Percentiles rank a stretch among this genome's conserved stretches.
These are phyloP conservation scores for Microtus montanus DNA, from an alignment of 2,113 vertebrate species.

Conservation along the genomic window DNA sequence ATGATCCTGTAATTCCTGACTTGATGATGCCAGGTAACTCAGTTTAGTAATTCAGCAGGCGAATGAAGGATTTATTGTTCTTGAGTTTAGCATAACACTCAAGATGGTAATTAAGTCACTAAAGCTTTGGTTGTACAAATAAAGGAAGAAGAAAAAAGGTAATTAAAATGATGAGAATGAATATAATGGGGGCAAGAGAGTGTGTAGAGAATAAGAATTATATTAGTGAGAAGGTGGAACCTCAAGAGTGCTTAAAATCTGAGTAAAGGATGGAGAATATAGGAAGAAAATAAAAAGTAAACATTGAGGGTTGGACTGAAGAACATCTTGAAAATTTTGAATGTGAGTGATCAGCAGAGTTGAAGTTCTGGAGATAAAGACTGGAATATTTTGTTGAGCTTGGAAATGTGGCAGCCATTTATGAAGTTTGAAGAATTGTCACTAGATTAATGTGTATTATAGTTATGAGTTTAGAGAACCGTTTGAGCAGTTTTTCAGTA, in stretches of 20 bases:
- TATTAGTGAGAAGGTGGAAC: not conserved
- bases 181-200: not conserved
- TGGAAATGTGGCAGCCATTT: not conserved
- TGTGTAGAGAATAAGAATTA: constrained; percentile 1
- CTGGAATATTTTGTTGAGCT: not conserved
- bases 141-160: not conserved
- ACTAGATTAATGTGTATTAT: not conserved
- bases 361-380: not conserved
- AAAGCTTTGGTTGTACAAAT: not conserved
- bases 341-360: not conserved
- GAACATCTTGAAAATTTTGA: not conserved
- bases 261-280: not conserved
- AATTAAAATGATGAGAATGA: not conserved
- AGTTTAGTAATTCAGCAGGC: not conserved
- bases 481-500: not conserved
- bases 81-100: not conserved
- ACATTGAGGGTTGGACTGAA: not conserved
- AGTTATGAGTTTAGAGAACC: not conserved
- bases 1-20: constrained; percentile 16
- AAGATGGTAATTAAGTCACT: not conserved
- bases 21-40: constrained; percentile 3
- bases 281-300: not conserved
- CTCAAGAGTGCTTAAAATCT: not conserved
- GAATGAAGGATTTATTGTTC: not conserved
- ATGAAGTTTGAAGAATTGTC: not conserved